Percentiles rank a stretch among this genome's conserved stretches.
Evolutionary conservation across 1,140 invertebrate species (phyloP).

Genomic region (Lepidurus couesii): DNA sequence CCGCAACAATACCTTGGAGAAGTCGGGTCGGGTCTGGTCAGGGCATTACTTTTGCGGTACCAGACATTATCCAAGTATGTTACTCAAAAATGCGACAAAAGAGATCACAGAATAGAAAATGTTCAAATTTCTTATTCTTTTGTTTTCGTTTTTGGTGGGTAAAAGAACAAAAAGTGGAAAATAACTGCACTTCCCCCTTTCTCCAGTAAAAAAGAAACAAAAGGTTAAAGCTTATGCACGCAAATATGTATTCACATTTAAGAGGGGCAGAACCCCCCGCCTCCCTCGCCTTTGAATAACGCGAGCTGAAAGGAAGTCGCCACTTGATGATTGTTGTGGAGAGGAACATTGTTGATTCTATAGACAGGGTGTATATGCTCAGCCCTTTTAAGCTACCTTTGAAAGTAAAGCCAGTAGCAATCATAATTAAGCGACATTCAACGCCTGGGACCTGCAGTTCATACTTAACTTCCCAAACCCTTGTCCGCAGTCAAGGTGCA

Average conservation of each 20-base stretch:
- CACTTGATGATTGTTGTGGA: slow-evolving; percentile 14
- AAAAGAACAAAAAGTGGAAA: too few species aligned
- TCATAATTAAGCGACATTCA: background rate
- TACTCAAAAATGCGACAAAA: too few species aligned
- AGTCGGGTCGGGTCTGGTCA: too few species aligned
- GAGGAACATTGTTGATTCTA: slow-evolving; percentile 2
- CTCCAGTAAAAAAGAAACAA: background rate
- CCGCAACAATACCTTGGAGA: too few species aligned
- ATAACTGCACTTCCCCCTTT: background rate
- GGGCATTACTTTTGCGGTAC: too few species aligned
- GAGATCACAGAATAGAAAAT: too few species aligned
- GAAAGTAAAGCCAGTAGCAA: background rate
- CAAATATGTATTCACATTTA: background rate
- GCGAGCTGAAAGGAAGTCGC: background rate
- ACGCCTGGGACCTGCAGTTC: background rate
- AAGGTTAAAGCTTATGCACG: background rate
- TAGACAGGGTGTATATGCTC: background rate
- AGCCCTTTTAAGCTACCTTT: too few species aligned
- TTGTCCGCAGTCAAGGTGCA: background rate
- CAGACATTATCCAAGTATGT: too few species aligned
- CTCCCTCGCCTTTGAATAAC: background rate
- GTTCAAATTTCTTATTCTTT: too few species aligned
- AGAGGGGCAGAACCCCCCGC: background rate
- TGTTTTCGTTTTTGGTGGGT: too few species aligned
- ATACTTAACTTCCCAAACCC: too few species aligned